Percentiles rank a stretch among this genome's conserved stretches.
These are phyloP conservation scores for Puffinus mauretanicus DNA, from an alignment of 2,113 vertebrate species.

Conservation along the genomic window DNA sequence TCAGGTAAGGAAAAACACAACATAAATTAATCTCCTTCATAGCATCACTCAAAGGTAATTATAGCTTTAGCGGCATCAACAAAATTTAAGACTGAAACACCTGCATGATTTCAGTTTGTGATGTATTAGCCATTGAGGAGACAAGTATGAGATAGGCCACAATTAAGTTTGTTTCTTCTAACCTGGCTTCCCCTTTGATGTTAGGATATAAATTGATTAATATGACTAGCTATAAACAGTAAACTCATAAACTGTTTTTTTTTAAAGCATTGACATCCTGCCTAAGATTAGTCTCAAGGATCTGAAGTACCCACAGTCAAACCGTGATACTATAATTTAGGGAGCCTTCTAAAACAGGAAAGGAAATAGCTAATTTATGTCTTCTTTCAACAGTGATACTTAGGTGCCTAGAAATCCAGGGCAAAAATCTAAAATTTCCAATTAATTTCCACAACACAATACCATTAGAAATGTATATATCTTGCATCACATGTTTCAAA, in stretches of 20 bases:
- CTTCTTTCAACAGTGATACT: neutral
- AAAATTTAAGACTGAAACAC: neutral
- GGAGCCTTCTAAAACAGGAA: neutral
- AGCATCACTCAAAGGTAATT: neutral
- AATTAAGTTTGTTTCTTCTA: neutral
- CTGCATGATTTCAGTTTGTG: neutral
- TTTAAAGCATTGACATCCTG: neutral
- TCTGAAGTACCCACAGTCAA: neutral
- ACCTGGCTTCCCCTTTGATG: neutral
- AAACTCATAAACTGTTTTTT: neutral
- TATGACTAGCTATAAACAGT: neutral
- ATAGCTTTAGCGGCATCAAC: neutral
- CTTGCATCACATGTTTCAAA: neutral
- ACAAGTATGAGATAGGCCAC: neutral
- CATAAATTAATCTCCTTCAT: neutral
- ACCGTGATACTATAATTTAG: neutral
- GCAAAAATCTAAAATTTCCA: neutral
- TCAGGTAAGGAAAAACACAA: neutral
- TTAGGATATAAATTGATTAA: neutral
- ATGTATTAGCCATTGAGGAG: neutral
- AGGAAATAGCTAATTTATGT: neutral
- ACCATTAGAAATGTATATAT: neutral
- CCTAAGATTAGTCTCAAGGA: neutral
- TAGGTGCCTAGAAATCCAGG: neutral
- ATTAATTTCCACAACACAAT: neutral